A percentile compares a stretch with the other conserved stretches of the same genome.
Evolutionary conservation across 2,113 vertebrate genomes (phyloP).

Genomic region (Psammodynastes pulverulentus): DNA sequence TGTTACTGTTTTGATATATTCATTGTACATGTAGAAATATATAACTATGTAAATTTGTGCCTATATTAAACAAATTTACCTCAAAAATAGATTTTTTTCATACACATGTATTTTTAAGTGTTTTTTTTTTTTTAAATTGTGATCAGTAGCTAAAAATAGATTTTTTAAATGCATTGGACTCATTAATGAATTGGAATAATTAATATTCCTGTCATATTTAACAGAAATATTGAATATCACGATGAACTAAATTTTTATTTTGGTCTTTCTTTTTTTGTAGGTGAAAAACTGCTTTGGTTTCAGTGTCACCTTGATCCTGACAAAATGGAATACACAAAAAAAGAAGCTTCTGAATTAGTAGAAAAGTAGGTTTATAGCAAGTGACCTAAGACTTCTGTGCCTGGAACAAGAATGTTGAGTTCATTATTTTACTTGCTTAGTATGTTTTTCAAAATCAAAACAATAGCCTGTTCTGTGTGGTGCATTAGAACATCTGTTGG

Average conservation of each 20-base stretch:
- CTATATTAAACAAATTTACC: not conserved
- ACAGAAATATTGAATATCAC: not conserved
- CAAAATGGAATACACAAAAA: slow-evolving; percentile 80
- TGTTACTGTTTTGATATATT: not conserved
- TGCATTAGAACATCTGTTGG: not conserved
- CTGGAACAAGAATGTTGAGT: not conserved
- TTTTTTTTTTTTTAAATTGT: not conserved
- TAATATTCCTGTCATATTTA: not conserved
- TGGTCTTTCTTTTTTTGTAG: slow-evolving; percentile 57
- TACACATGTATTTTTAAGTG: not conserved
- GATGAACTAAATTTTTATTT: not conserved
- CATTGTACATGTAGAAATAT: not conserved
- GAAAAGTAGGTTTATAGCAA: slow-evolving; percentile 78
- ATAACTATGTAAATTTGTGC: not conserved
- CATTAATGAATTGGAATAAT: not conserved
- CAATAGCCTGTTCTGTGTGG: not conserved
- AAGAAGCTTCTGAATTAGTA: slow-evolving; percentile 83
- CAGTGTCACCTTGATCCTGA: slow-evolving; percentile 81
- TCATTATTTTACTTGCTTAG: not conserved
- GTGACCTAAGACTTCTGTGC: not conserved
- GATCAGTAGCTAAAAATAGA: not conserved
- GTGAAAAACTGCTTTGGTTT: slow-evolving; percentile 94
- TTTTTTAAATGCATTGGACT: not conserved
- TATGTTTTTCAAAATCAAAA: not conserved
- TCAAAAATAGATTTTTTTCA: not conserved